Evolutionary conservation across 2,113 vertebrate species (phyloP).

Genomic region (Alexandromys fortis): DNA sequence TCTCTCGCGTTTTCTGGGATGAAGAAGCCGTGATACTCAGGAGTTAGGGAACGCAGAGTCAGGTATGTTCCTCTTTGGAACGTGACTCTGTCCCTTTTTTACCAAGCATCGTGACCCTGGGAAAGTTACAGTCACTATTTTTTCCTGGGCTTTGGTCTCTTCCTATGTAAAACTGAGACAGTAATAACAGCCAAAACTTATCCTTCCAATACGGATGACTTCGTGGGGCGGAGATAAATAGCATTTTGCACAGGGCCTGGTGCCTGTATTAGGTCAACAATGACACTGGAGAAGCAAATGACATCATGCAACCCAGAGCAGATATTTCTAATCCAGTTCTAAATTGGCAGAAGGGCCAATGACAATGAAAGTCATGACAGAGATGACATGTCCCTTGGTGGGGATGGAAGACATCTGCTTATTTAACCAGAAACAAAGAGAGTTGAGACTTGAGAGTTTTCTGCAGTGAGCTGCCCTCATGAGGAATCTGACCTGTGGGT

Average conservation of each 20-base stretch:
- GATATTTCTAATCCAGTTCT: not conserved
- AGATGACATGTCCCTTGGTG: not conserved
- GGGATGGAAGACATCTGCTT: too few species aligned
- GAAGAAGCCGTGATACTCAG: not conserved
- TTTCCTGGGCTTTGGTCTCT: conserved; percentile 46
- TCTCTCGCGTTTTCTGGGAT: not conserved
- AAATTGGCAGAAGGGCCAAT: not conserved
- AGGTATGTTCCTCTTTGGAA: not conserved
- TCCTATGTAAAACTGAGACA: not conserved
- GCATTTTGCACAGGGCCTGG: not conserved
- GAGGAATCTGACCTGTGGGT: not conserved
- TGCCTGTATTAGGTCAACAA: not conserved
- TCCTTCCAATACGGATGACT: not conserved
- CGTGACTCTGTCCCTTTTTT: not conserved
- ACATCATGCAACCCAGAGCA: not conserved
- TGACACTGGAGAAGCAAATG: not conserved
- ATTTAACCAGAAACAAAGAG: not conserved
- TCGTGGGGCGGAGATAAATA: not conserved
- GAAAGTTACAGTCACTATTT: not conserved
- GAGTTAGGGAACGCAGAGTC: not conserved
- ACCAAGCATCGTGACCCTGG: not conserved
- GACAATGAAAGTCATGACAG: not conserved
- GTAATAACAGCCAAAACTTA: not conserved
- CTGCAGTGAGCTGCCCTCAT: not conserved
- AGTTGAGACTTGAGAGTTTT: not conserved